Percentiles rank a stretch among this genome's conserved stretches.
Evolutionary conservation across 2,888 invertebrate genomes (phyloP).

Genomic region (Agrotis ipsilon): DNA sequence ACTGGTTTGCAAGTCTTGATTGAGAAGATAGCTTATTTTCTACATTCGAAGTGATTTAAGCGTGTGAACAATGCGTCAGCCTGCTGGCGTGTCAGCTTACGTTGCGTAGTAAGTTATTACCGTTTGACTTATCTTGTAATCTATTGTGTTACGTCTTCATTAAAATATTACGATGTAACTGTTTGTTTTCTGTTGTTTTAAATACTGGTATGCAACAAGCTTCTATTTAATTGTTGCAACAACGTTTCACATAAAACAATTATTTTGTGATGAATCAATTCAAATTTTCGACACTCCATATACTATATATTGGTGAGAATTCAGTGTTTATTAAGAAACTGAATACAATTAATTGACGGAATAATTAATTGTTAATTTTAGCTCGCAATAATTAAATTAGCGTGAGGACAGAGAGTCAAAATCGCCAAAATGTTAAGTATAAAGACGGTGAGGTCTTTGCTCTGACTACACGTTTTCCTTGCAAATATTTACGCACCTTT

Average conservation of each 20-base stretch:
- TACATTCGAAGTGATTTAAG: slow-evolving; percentile 26
- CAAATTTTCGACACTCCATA: no score
- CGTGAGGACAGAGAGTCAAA: background rate
- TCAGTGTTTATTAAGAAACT: background rate
- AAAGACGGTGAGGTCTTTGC: slow-evolving; percentile 1
- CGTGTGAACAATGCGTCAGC: slow-evolving; percentile 30
- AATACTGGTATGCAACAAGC: background rate
- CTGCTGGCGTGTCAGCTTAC: slow-evolving; percentile 15
- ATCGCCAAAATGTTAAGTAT: slow-evolving; percentile 26
- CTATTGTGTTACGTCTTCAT: slow-evolving; percentile 43
- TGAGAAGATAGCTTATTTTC: slow-evolving; percentile 32
- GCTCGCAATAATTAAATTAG: background rate
- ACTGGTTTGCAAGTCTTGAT: slow-evolving; percentile 33
- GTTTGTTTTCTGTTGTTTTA: slow-evolving; percentile 10
- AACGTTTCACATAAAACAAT: no score
- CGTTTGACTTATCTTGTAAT: slow-evolving; percentile 51
- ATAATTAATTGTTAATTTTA: no score
- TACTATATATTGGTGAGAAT: no score
- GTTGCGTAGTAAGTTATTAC: slow-evolving; percentile 38
- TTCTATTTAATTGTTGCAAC: slow-evolving; percentile 8
- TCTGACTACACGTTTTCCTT: background rate
- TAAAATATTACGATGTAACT: slow-evolving; percentile 31
- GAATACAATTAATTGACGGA: background rate
- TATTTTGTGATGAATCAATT: no score
- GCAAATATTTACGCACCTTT: no score